Evolutionary conservation across 2,113 vertebrate species (phyloP).

Genomic region (Amphilophus citrinellus): DNA sequence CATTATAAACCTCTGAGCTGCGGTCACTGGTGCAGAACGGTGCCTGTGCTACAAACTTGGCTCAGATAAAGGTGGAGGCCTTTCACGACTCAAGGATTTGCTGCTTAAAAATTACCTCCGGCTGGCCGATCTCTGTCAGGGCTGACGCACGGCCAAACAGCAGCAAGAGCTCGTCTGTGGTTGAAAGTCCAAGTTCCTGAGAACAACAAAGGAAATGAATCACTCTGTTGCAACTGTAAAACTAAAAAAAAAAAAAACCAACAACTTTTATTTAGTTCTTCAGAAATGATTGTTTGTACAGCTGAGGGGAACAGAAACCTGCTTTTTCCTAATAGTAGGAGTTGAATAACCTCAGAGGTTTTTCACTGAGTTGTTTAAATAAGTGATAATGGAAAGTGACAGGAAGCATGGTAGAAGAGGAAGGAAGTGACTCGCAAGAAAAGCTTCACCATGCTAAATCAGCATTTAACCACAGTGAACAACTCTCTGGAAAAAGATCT

Average conservation of each 20-base stretch:
- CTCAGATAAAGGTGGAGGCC: too few species aligned
- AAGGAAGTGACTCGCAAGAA: not conserved
- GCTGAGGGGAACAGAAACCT: not conserved
- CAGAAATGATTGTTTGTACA: not conserved
- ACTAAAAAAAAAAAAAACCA: not conserved
- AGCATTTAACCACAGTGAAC: not conserved
- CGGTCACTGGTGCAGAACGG: not conserved
- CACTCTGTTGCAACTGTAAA: not conserved
- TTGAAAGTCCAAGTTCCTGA: slow-evolving; percentile 83
- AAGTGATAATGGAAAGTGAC: not conserved
- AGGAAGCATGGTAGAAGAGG: not conserved
- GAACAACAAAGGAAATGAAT: not conserved
- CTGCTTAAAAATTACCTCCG: slow-evolving; percentile 83
- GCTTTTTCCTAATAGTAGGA: not conserved
- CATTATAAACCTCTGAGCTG: not conserved
- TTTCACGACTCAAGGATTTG: too few species aligned
- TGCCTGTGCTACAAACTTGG: too few species aligned
- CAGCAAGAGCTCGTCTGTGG: slow-evolving; percentile 86
- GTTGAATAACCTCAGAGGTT: not conserved
- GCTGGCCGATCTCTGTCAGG: slow-evolving; percentile 88
- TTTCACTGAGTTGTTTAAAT: not conserved
- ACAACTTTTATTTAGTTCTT: not conserved
- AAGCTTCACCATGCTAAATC: not conserved
- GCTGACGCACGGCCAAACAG: slow-evolving; percentile 87
- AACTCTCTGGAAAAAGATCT: not conserved